A percentile compares a stretch with the other conserved stretches of the same genome.
Conservation (phyloP, 2,888 invertebrate genomes). For the Aleiodes testaceus region DNA sequence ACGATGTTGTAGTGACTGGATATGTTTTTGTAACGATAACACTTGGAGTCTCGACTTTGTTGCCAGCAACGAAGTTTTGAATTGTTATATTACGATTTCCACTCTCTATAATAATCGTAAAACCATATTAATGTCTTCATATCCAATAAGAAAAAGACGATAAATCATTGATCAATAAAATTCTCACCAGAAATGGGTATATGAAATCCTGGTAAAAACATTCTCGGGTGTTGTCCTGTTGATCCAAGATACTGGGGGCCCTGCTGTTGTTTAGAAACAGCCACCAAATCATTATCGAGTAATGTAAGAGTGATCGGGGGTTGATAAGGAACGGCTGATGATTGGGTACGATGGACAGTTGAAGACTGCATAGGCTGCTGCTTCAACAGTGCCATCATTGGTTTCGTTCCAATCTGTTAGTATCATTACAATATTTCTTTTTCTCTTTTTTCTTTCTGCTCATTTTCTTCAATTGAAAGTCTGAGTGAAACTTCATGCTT, state of each 20-base stretch:
- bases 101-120: slow-evolving; percentile 57
- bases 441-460: slow-evolving; percentile 35
- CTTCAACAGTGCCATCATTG: slow-evolving; percentile 70
- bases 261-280: slow-evolving; percentile 70
- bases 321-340: slow-evolving; percentile 65
- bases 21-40: slow-evolving; percentile 76
- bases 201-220: slow-evolving; percentile 68
- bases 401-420: slow-evolving; percentile 70
- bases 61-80: slow-evolving; percentile 63
- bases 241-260: slow-evolving; percentile 66
- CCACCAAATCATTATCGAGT: slow-evolving; percentile 69
- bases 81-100: slow-evolving; percentile 64
- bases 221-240: slow-evolving; percentile 61
- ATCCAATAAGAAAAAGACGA: background rate
- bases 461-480: slow-evolving; percentile 3
- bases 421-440: slow-evolving; percentile 58
- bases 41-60: slow-evolving; percentile 73
- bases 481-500: background rate
- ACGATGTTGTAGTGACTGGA: slow-evolving; percentile 58
- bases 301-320: slow-evolving; percentile 68
- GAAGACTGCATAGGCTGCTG: slow-evolving; percentile 69
- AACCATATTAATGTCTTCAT: slow-evolving; percentile 29
- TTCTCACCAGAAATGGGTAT: slow-evolving; percentile 73
- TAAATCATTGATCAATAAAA: slow-evolving; percentile 23
- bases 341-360: slow-evolving; percentile 65